These are phyloP conservation scores for Pristiophorus japonicus DNA, from an alignment of 2,113 vertebrate genomes.

Conservation along the genomic window DNA sequence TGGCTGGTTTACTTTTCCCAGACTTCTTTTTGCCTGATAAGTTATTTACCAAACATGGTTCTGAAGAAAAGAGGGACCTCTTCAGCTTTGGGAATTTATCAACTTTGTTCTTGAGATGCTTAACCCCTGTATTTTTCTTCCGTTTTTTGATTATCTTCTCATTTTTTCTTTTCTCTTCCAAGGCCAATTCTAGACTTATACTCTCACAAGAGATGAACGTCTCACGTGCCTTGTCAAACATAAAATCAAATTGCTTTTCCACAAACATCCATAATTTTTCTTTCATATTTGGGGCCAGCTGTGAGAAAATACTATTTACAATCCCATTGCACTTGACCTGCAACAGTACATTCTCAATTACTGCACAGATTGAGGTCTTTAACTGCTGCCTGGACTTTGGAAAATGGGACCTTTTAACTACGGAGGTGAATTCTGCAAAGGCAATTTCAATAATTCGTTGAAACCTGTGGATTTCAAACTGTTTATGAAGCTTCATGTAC, in stretches of 20 bases:
- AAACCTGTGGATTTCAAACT: constrained; percentile 78
- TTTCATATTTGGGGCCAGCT: constrained; percentile 79
- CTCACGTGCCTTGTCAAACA: constrained; percentile 72
- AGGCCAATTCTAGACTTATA: constrained; percentile 27
- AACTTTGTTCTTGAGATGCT: not conserved
- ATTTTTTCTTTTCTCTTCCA: constrained; percentile 46
- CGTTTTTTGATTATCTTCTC: constrained; percentile 40
- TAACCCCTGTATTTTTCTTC: constrained; percentile 40
- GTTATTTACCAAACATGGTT: not conserved
- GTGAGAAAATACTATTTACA: constrained; percentile 86
- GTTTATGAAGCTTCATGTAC: constrained; percentile 94
- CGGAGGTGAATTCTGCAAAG: constrained; percentile 72
- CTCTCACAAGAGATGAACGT: constrained; percentile 58
- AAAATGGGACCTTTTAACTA: constrained; percentile 74
- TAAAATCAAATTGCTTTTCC: constrained; percentile 78
- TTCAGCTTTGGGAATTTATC: not conserved
- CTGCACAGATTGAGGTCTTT: constrained; percentile 70
- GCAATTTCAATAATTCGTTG: constrained; percentile 81
- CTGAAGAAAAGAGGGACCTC: not conserved
- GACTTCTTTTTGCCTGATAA: not conserved
- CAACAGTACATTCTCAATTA: constrained; percentile 69
- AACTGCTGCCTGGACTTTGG: constrained; percentile 60
- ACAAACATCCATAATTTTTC: constrained; percentile 91
- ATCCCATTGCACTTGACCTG: constrained; percentile 80
- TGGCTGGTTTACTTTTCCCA: not conserved